Base-by-base conservation (phyloP, 2,888 invertebrate genomes). In the Blastobasis lacticolella region DNA sequence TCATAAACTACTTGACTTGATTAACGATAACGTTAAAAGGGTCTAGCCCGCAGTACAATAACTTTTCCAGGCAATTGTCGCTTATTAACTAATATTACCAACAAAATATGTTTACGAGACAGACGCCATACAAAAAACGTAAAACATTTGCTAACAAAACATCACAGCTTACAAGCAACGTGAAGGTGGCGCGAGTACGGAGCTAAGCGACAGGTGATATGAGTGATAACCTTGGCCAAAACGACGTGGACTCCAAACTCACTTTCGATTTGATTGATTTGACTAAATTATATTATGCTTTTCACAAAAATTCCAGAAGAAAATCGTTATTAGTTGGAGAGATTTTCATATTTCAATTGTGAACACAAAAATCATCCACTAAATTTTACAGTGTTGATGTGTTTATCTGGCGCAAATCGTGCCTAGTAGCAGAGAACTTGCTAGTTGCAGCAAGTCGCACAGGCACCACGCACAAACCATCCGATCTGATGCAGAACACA, bases 321-420 rank as follows among this genome's bases (percentile, higher is more conserved):
- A 78, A 71, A 64, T 67, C 65, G 69, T 65, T 58, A 58, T 74
- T 86, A 88, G 87, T 83, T 75, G 84, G 78, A 81, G 82, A 73
- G 83, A 88, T 84, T 86, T 86, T 87, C 77, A 81, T 81, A 86
- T 80, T 84, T 75, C 58, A 53, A 41, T 23, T 5, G 36, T 60
- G 78, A 82, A 84, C 84, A 85, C 59, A 85, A 88, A 87, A 86
- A 85, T 83, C 86, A 56, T 81, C 79, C 86, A 85, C 87, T 86
- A 86, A 82, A 69, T 65, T 72, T 71, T 70, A 66, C 77, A 67
- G 73, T 9, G 10, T 9, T 69, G 68, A 70, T 61, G 45, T 37
- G 64, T 75, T 73, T 65, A 72, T 69, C 66, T 75, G 75, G 82
- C 80, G 81, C 73, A 68, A 59, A 64, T 67, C 62, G 81, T 78